These are phyloP conservation scores for Uropetala carovei DNA, from an alignment of 2,888 invertebrate species.

Conservation along the genomic window DNA sequence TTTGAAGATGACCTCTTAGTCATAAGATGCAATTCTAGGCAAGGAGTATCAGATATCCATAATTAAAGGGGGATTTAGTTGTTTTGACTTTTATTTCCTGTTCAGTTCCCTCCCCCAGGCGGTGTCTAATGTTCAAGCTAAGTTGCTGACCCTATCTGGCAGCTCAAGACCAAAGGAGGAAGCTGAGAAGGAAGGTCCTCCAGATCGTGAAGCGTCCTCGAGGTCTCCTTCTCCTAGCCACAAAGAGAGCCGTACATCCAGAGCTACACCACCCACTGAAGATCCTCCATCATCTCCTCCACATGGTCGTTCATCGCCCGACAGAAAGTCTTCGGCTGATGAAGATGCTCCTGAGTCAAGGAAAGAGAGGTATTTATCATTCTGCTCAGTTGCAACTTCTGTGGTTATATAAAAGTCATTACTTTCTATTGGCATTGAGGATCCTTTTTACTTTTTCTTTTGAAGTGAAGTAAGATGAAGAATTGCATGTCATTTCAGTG, in stretches of 20 bases:
- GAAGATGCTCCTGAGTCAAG: constrained; percentile 43
- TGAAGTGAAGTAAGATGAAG: not conserved
- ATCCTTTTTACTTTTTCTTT: not conserved
- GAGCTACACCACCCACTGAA: constrained; percentile 1
- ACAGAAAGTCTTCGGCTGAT: constrained; percentile 51
- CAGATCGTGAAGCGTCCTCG: constrained; percentile 24
- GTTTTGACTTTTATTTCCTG: not conserved
- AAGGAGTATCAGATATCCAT: no score
- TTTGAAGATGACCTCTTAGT: no score
- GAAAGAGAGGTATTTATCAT: constrained; percentile 46
- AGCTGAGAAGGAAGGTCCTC: constrained; percentile 24
- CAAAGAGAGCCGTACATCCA: constrained; percentile 2
- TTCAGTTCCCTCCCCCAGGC: not conserved
- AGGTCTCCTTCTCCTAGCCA: constrained; percentile 40
- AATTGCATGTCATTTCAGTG: not conserved
- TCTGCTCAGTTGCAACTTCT: not conserved
- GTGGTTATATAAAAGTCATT: not conserved
- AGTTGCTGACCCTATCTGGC: not conserved
- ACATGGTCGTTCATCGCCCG: constrained; percentile 35
- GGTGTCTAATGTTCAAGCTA: not conserved
- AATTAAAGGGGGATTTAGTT: no score
- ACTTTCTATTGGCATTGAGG: not conserved
- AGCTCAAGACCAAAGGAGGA: constrained; percentile 43
- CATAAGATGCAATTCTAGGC: no score
- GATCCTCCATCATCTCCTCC: not conserved